Conservation (phyloP, 2,888 invertebrate genomes). For the Mesorhabditis spiculigera region DNA sequence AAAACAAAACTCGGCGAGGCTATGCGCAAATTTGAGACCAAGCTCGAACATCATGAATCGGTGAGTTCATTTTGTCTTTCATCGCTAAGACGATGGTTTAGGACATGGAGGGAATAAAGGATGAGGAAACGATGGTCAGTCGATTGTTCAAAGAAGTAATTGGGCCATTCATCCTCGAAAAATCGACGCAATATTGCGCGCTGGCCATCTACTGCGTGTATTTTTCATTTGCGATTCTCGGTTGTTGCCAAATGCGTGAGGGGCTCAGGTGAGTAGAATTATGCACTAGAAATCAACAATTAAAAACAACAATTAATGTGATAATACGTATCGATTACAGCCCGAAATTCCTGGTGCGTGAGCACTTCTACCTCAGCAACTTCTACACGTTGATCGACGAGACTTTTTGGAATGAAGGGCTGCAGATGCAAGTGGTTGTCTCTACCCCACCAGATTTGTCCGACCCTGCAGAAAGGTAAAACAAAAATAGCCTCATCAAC, state of each 20-base stretch:
- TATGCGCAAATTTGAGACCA: conserved; percentile 5
- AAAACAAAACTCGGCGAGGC: background rate
- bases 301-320: no score
- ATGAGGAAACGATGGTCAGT: conserved; percentile 53
- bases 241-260: conserved; percentile 44
- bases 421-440: conserved; percentile 57
- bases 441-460: conserved; percentile 54
- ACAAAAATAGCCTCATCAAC: background rate
- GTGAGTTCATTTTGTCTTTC: background rate
- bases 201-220: conserved; percentile 38
- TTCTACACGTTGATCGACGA: conserved; percentile 56
- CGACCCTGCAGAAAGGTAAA: conserved; percentile 26
- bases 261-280: conserved; percentile 14
- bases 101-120: conserved; percentile 9
- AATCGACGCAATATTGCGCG: conserved; percentile 36
- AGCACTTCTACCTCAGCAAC: conserved; percentile 49
- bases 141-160: conserved; percentile 53
- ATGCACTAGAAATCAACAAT: background rate
- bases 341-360: conserved; percentile 48
- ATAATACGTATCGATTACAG: conserved; percentile 21
- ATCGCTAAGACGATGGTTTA: background rate
- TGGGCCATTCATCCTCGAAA: conserved; percentile 51
- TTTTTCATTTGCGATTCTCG: conserved; percentile 43
- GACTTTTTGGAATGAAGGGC: conserved; percentile 57
- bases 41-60: background rate